These are phyloP conservation scores for Macrotrachela quadricornifera DNA, from an alignment of 1,140 invertebrate species.

Conservation along the genomic window DNA sequence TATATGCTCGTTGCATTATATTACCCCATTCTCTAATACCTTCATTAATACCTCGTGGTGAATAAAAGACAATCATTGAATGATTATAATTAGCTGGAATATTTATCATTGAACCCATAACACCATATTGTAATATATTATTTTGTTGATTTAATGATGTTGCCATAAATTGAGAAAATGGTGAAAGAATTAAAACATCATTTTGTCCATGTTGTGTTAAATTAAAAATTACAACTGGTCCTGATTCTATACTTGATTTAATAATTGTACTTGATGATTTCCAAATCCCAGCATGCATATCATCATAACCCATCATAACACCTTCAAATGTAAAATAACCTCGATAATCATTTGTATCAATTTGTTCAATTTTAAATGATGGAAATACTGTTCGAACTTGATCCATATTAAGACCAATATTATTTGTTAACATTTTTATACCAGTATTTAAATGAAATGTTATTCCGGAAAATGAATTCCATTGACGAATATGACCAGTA, in stretches of 20 bases:
- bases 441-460: no score
- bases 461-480: no score
- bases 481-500: no score
- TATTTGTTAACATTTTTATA: no score
- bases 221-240: constrained; percentile 16
- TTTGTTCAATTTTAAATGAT: no score
- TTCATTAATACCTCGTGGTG: constrained; percentile 12
- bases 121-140: constrained; percentile 10
- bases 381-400: no score
- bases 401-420: no score
- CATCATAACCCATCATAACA: no score
- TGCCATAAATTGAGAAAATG: constrained; percentile 16
- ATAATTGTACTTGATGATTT: no score
- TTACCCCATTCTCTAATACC: constrained; percentile 13
- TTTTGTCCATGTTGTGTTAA: background rate
- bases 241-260: constrained; percentile 12
- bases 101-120: constrained; percentile 14
- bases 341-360: no score
- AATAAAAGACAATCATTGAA: constrained; percentile 12
- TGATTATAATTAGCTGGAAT: constrained; percentile 12
- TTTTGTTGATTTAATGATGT: constrained; percentile 2
- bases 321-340: no score
- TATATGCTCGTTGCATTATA: constrained; percentile 10
- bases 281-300: no score
- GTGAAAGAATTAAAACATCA: constrained; percentile 13